Percentiles rank a stretch among this genome's conserved stretches.
These are phyloP conservation scores for Somateria mollissima DNA, from an alignment of 2,797 vertebrate genomes.

Conservation along the genomic window DNA sequence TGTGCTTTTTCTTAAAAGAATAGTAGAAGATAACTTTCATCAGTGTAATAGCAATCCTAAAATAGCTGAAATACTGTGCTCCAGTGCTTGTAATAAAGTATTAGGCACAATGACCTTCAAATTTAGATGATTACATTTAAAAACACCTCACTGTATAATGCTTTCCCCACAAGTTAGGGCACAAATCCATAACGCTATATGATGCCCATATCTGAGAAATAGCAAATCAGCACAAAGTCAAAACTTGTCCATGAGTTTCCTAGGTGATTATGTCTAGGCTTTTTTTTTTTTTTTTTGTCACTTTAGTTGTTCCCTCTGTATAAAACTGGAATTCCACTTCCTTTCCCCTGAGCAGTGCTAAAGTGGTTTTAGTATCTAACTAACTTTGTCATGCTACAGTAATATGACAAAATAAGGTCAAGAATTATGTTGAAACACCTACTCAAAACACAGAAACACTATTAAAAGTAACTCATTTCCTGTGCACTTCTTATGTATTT, in stretches of 20 bases:
- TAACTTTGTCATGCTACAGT: not conserved
- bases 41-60: not conserved
- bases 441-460: not conserved
- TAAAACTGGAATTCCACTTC: not conserved
- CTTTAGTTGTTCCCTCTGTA: not conserved
- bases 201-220: rapidly evolving
- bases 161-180: not conserved
- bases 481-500: not conserved
- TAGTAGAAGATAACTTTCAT: not conserved
- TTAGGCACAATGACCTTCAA: not conserved
- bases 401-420: not conserved
- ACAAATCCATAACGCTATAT: not conserved
- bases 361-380: not conserved
- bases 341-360: not conserved
- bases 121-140: not conserved
- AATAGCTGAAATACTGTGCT: not conserved
- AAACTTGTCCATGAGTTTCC: not conserved
- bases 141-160: not conserved
- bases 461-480: not conserved
- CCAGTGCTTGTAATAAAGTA: not conserved
- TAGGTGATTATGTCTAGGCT: not conserved
- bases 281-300: not conserved
- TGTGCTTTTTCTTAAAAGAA: conserved; percentile 92
- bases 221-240: not conserved
- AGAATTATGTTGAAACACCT: not conserved